Base-by-base conservation (phyloP, 2,888 invertebrate genomes). In the Ceratothoa steindachneri region DNA sequence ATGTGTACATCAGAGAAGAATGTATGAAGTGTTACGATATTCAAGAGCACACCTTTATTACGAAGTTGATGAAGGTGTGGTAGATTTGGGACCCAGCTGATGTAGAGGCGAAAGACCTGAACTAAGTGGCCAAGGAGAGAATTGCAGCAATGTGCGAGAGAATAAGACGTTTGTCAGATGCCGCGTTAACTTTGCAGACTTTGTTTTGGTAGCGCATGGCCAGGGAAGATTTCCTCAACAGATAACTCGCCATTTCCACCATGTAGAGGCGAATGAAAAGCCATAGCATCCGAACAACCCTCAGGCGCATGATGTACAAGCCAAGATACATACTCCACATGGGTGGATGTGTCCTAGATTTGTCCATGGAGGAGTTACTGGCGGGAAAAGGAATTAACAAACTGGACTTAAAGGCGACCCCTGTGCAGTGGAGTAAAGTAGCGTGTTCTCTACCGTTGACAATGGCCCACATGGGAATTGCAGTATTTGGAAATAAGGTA, bases 401-500 rank as follows among this genome's bases (percentile, higher is more conserved):
- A 27, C 27, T 71, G 5, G 71, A 71, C 22, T 27, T 71, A 28
- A 71, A 66, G 51, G n/a, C 41, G n/a, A 51, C 27, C 22, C 27
- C 65, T 19, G 27, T 24, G 9, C 30, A 71, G 41, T 65, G 52
- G 29, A 19, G n/a, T 4, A 28, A 22, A 27, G 24, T 30, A 9
- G 19, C 7, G 15, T 19, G 28, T 28, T 24, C 31, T 9, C 22
- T 71, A 29, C 71, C 71, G 5, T 15, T 41, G 22, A 31, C 71
- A n/a, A 71, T 51, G 19, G 41, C 64, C 4, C 66, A 41, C 30
- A 66, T 71, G 71, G 71, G 71, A 71, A 30, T 66, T 29, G 28
- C 66, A 28, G 52, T 52, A 3, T 71, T 71, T 52, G 71, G 71
- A 19, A 71, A 71, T 30, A 71, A 64, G 29, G 31, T 66, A 5